Base-by-base conservation (phyloP, 2,113 vertebrate species). In the Oreocharis arfaki region DNA sequence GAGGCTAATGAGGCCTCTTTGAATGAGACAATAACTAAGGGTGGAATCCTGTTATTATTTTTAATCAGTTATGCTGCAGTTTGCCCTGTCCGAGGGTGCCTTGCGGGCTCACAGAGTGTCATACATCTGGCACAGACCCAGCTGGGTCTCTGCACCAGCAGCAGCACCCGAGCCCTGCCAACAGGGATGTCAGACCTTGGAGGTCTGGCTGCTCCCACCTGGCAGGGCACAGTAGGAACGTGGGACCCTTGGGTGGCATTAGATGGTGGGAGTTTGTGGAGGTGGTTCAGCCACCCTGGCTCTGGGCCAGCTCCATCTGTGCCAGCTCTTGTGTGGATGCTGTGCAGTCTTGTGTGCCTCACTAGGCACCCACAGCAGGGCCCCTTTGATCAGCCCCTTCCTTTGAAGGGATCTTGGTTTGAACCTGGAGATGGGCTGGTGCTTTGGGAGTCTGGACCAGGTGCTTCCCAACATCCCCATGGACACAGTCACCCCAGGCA, bases 401-500 rank as follows among this genome's bases (percentile, higher is more conserved):
- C 53, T 73, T 16, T 30, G 65, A 21, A n/a, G 41, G 3, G 24
- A 7, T 14, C 50, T 17, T 33, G 53, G 17, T 3, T 24, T 56
- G 64, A 33, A 14, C 6, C 19, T 24, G 59, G 81, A 24, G 39
- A 12, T 4, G 35, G 8, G 47, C 75, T 50, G 83, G 7, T 13
- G 7, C 44, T 32, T 10, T 0, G 22, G 8, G 78, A 39, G 9
- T 4, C 20, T 3, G 6, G n/a, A 30, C 10, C 60, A 32, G 10
- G 6, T 0, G 0, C 28, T 37, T 37, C 50, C 64, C 7, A 0
- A 4, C 39, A 14, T 13, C 42, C 22, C 1, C 21, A 0, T 1
- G 5, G 2, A 14, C 65, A 37, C n/a, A n/a, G 64, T 4, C 22
- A 41, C 27, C 14, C 0, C 0, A 8, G 52, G 67, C 39, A 23